phyloP scores from a whole-genome alignment of 2,888 invertebrate genomes.

The Aphodius granarius region DNA sequence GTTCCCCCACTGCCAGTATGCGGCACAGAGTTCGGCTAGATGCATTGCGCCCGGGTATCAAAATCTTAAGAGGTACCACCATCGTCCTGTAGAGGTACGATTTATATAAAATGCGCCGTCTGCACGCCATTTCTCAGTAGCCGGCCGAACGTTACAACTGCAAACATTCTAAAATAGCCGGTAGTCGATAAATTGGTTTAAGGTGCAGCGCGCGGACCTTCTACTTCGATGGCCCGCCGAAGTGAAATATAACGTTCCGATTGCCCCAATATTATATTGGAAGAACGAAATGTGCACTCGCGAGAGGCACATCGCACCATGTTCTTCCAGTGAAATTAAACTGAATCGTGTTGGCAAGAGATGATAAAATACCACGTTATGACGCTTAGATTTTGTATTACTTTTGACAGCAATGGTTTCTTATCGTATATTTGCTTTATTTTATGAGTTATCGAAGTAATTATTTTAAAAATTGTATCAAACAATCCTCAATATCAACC shows the following conservation, averaged over 20 bases:
- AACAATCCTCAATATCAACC: too few species aligned
- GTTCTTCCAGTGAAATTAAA: neutral
- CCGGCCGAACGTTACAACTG: neutral
- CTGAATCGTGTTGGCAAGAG: neutral
- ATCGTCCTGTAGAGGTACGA: neutral
- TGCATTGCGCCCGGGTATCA: neutral
- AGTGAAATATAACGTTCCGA: neutral
- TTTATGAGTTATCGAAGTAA: too few species aligned
- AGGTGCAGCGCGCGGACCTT: neutral
- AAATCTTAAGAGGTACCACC: neutral
- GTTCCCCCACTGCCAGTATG: too few species aligned
- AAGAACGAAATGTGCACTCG: neutral
- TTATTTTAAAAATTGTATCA: too few species aligned
- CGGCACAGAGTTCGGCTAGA: too few species aligned
- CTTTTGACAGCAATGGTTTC: too few species aligned
- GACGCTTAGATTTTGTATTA: neutral
- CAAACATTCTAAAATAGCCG: neutral
- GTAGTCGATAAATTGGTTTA: neutral
- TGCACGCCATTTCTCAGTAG: neutral
- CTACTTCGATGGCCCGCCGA: neutral
- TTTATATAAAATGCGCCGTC: neutral
- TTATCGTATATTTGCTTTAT: too few species aligned
- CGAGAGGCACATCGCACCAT: neutral
- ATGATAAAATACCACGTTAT: neutral
- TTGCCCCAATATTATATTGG: neutral